A percentile compares a stretch with the other conserved stretches of the same genome.
Evolutionary conservation across 2,888 invertebrate genomes (phyloP).

Genomic region (Dasysyrphus tricinctus): DNA sequence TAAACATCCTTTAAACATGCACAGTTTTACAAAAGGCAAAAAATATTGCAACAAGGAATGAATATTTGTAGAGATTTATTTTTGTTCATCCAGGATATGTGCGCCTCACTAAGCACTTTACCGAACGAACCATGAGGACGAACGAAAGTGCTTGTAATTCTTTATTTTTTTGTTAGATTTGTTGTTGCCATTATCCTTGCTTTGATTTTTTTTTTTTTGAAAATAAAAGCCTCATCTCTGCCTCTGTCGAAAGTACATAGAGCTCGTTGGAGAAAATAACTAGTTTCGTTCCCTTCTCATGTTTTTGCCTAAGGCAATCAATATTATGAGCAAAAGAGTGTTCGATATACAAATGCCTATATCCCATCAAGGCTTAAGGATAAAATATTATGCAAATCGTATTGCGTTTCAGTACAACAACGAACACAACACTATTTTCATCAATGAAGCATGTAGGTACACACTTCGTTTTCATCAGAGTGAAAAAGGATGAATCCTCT

Average conservation of each 20-base stretch:
- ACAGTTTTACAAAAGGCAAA: background rate
- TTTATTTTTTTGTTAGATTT: background rate
- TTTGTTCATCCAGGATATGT: slow-evolving; percentile 6
- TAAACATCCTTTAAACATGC: background rate
- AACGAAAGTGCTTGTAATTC: background rate
- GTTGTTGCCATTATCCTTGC: background rate
- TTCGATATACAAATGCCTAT: background rate
- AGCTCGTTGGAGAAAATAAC: slow-evolving; percentile 14
- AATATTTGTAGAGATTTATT: slow-evolving; percentile 14
- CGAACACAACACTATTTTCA: background rate
- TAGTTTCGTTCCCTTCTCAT: slow-evolving; percentile 12
- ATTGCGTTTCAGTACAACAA: slow-evolving; percentile 11
- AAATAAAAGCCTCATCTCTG: slow-evolving; percentile 10
- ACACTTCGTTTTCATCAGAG: background rate
- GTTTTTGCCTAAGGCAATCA: slow-evolving; percentile 20
- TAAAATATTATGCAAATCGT: slow-evolving; percentile 25
- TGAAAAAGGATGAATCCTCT: slow-evolving; percentile 4
- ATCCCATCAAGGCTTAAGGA: background rate
- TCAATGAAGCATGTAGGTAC: background rate
- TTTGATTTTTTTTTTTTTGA: background rate
- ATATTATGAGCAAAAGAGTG: slow-evolving; percentile 13
- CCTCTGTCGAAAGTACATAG: slow-evolving; percentile 9
- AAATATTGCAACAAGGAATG: background rate
- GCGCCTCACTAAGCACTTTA: background rate
- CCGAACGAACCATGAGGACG: background rate